Percentiles rank a stretch among this genome's conserved stretches.
phyloP scores from a whole-genome alignment of 2,797 vertebrate genomes.

The Chaunax sp. region DNA sequence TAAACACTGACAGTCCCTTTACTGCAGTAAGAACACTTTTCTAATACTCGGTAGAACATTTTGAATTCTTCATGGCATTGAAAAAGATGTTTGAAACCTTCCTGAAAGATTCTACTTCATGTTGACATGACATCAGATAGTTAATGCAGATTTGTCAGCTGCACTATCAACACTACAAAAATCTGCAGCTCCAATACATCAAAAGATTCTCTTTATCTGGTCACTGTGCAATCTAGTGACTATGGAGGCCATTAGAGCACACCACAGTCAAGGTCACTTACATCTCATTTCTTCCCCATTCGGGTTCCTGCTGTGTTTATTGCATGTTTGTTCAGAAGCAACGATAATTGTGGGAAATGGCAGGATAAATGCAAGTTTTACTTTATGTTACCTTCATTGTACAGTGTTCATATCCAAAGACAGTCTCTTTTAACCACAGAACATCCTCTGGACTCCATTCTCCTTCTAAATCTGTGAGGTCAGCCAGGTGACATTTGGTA shows the following conservation, averaged over 20 bases:
- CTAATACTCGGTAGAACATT: no score
- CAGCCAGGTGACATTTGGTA: constrained; percentile 89
- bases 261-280: no score
- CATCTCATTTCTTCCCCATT: background rate
- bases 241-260: no score
- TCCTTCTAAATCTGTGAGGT: constrained; percentile 82
- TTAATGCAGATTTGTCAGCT: background rate
- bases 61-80: no score
- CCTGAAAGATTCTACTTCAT: background rate
- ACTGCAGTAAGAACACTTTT: no score
- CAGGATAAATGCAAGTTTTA: background rate
- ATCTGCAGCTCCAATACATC: background rate
- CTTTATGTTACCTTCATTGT: constrained; percentile 88
- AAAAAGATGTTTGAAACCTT: background rate
- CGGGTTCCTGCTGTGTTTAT: background rate
- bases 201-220: background rate
- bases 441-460: constrained; percentile 91
- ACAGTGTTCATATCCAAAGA: constrained; percentile 84
- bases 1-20: background rate
- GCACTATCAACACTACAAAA: no score
- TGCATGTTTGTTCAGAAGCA: background rate
- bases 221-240: no score
- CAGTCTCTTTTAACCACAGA: constrained; percentile 86
- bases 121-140: background rate
- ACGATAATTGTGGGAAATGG: background rate